Evolutionary conservation across 1,140 invertebrate genomes (phyloP).

Genomic region (Globodera rostochiensis): DNA sequence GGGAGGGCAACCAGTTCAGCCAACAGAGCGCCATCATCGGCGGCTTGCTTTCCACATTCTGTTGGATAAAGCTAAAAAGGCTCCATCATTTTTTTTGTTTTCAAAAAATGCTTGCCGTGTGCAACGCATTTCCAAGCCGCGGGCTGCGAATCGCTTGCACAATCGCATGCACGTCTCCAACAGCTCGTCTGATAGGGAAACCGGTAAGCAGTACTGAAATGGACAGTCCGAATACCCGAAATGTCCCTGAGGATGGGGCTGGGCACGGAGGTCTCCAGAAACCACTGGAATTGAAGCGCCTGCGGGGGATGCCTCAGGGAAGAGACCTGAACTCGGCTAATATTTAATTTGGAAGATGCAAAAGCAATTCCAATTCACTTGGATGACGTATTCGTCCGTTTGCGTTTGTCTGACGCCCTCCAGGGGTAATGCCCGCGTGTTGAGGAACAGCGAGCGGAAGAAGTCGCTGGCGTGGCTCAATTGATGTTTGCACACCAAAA

Average conservation of each 20-base stretch:
- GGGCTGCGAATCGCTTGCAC: constrained; percentile 56
- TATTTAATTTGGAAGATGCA: not conserved
- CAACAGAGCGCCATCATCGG: constrained; percentile 64
- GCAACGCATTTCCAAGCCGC: constrained; percentile 30
- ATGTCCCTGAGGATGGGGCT: constrained; percentile 59
- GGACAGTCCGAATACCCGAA: constrained; percentile 42
- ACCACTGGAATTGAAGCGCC: constrained; percentile 62
- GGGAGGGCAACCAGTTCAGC: constrained; percentile 54
- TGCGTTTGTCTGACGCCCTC: constrained; percentile 43
- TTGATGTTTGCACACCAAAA: constrained; percentile 64
- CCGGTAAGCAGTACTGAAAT: not conserved
- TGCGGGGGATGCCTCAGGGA: constrained; percentile 57
- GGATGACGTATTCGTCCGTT: constrained; percentile 48
- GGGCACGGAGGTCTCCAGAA: constrained; percentile 59
- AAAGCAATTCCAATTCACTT: constrained; percentile 1
- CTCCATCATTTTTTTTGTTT: not conserved
- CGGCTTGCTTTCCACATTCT: constrained; percentile 54
- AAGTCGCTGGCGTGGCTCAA: constrained; percentile 62
- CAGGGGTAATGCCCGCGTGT: constrained; percentile 52
- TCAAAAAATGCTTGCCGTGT: not conserved
- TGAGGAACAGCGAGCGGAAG: constrained; percentile 61
- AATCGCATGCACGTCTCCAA: constrained; percentile 65
- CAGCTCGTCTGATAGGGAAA: constrained; percentile 55
- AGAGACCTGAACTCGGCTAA: constrained; percentile 43
- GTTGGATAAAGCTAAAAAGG: constrained; percentile 52